Evolutionary conservation across 2,888 invertebrate genomes (phyloP), one percentile per base, ranked within the genome.

Genomic region (Caenorhabditis afra): DNA sequence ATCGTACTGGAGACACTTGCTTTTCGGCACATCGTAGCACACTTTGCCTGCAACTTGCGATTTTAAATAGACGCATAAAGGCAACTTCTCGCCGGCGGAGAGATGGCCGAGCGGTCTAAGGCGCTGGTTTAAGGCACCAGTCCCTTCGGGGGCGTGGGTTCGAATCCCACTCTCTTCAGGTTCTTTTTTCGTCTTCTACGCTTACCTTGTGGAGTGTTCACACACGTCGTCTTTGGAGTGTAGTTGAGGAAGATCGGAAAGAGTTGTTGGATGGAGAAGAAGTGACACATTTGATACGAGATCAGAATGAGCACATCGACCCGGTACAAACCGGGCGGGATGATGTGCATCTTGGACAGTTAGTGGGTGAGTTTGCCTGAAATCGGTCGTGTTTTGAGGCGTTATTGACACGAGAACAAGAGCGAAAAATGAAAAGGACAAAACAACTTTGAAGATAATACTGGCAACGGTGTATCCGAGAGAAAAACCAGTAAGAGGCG

Each of bases 71-170:
- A 29, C 29, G 29, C 7, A 5, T 7, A 29, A 7, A 29, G 29
- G 4, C 29, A 29, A 7, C 7, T 29, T 29, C 7, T 3, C 3
- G 4, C 3, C 3, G 7, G 29, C 29, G 29, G 52, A 52, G 29
- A 29, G 29, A 29, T 29, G 57, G 41, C 57, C 41, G 41, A 57
- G 41, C 57, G 94, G 94, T 94, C 94, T 94, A 94, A 94, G 94
- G 94, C 94, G 94, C 94, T 94, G 94, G 94, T 94, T 94, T 94
- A 94, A 94, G 94, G 94, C 94, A 94, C 94, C 94, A 94, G 94
- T 94, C 94, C 94, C 94, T 92, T 64, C 83, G 85, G 85, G 82
- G 85, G 85, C 83, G 85, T 85, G 82, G 83, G 85, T 85, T 83
- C 85, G 85, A 85, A 83, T 85, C 84, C 84, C 84, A 84, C 84